phyloP scores from a whole-genome alignment of 2,888 invertebrate genomes.

The Ectemnius continuus region DNA sequence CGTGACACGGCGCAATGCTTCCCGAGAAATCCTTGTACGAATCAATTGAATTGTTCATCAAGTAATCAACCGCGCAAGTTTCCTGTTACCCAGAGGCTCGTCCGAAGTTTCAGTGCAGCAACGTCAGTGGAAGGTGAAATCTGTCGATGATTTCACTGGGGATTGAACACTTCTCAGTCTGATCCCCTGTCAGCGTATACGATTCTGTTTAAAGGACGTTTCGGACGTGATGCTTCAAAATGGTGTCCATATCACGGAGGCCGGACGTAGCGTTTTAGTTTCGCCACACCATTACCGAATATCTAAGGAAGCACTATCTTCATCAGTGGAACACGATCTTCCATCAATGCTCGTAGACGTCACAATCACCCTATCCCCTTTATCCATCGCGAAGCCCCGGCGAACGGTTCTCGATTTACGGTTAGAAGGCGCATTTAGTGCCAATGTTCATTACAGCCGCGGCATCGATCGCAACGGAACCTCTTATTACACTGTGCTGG shows the following conservation, averaged over 20 bases:
- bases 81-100: background rate
- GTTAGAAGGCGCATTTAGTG: background rate
- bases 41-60: background rate
- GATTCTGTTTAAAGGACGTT: too few species aligned
- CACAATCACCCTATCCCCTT: background rate
- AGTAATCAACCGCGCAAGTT: background rate
- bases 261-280: background rate
- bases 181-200: background rate
- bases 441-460: background rate
- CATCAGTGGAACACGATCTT: background rate
- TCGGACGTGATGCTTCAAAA: background rate
- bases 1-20: background rate
- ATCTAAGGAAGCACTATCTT: background rate
- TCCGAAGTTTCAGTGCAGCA: too few species aligned
- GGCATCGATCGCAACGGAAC: too few species aligned
- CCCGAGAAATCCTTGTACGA: background rate
- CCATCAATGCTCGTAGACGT: too few species aligned
- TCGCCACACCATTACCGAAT: background rate
- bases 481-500: background rate
- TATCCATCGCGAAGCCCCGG: background rate
- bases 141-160: too few species aligned
- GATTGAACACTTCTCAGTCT: background rate
- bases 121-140: too few species aligned
- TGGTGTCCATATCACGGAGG: background rate
- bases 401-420: background rate